phyloP scores from a whole-genome alignment of 2,888 invertebrate genomes.

The Rotaria socialis region DNA sequence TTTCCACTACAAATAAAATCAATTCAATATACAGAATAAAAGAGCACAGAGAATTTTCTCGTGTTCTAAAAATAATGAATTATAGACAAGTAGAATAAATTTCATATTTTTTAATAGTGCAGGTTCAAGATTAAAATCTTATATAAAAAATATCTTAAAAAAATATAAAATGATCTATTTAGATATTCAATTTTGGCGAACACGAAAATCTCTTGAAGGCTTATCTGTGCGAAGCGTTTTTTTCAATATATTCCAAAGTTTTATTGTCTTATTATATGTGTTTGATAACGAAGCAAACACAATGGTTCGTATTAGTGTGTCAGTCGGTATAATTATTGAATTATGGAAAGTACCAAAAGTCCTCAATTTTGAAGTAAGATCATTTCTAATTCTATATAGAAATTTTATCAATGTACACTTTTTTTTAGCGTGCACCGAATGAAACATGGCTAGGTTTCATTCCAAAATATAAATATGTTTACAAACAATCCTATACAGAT shows the following conservation, averaged over 20 bases:
- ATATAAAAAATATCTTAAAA: too few species aligned
- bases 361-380: constrained; percentile 60
- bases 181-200: constrained; percentile 99
- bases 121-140: too few species aligned
- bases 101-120: too few species aligned
- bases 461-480: constrained; percentile 75
- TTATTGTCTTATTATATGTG: constrained; percentile 89
- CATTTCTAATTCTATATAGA: background rate
- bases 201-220: constrained; percentile 89
- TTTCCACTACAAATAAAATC: too few species aligned
- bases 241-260: constrained; percentile 93
- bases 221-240: constrained; percentile 92
- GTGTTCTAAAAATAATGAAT: too few species aligned
- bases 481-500: constrained; percentile 92
- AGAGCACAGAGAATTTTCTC: too few species aligned
- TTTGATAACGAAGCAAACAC: constrained; percentile 97
- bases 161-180: constrained; percentile 47
- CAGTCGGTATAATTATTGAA: constrained; percentile 88
- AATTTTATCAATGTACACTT: background rate
- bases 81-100: too few species aligned
- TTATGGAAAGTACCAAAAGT: constrained; percentile 97
- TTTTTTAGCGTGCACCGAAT: constrained; percentile 58
- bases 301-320: constrained; percentile 85
- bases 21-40: too few species aligned
- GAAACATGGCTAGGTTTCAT: constrained; percentile 72